Percentiles rank a stretch among this genome's conserved stretches.
Evolutionary conservation across 2,888 invertebrate genomes (phyloP).

Genomic region (Napeogenes sylphis): DNA sequence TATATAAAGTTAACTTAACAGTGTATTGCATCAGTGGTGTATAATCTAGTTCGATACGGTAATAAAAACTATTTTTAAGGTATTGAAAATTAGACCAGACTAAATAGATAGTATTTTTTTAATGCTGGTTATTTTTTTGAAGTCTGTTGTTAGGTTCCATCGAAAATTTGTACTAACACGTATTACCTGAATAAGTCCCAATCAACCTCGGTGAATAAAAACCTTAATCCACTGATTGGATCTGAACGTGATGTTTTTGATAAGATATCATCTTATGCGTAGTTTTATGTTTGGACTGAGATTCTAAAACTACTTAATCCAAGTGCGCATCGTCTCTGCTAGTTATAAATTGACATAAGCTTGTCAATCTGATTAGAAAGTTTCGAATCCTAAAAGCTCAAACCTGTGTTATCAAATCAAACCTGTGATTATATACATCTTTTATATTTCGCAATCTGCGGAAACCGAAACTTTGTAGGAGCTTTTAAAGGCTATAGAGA

Average conservation of each 20-base stretch:
- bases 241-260: constrained; percentile 7
- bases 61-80: constrained; percentile 2
- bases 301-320: constrained; percentile 25
- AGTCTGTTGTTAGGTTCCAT: neutral
- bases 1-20: constrained; percentile 11
- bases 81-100: neutral
- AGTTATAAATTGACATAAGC: constrained; percentile 2
- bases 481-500: too few relatives aligned
- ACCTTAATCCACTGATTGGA: constrained; percentile 7
- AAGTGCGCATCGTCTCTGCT: neutral
- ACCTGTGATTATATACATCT: too few relatives aligned
- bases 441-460: too few relatives aligned
- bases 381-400: constrained; percentile 11
- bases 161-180: neutral
- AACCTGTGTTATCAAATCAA: too few relatives aligned
- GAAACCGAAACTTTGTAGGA: too few relatives aligned
- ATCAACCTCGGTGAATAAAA: constrained; percentile 3
- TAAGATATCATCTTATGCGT: neutral
- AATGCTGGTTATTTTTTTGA: neutral
- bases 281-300: neutral
- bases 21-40: constrained; percentile 12
- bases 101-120: neutral
- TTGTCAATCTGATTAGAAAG: neutral
- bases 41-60: neutral
- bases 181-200: neutral